These are phyloP conservation scores for Crocuta crocuta DNA, from an alignment of 2,113 vertebrate genomes.

Conservation along the genomic window DNA sequence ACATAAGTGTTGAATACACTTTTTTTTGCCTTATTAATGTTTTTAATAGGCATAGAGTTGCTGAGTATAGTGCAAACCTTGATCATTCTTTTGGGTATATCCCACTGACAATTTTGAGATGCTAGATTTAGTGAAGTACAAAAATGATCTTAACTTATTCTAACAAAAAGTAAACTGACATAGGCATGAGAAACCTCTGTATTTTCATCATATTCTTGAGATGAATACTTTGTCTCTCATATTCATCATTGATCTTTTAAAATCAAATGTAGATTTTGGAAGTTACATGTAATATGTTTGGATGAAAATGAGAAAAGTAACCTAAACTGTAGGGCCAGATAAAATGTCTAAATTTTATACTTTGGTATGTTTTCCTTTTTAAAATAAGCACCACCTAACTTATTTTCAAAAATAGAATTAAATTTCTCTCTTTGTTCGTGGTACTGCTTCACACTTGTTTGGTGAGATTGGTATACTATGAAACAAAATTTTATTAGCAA, in stretches of 20 bases:
- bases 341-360: background rate
- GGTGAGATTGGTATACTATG: background rate
- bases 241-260: background rate
- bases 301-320: background rate
- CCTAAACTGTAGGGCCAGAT: background rate
- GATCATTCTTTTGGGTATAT: background rate
- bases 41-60: background rate
- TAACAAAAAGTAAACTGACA: background rate
- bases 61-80: background rate
- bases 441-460: background rate
- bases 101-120: background rate
- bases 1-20: background rate
- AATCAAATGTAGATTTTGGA: background rate
- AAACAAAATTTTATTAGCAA: slow-evolving; percentile 30
- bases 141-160: background rate
- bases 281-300: background rate
- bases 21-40: background rate
- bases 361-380: slow-evolving; percentile 24
- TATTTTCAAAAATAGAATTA: slow-evolving; percentile 16
- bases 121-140: background rate
- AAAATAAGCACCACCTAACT: slow-evolving; percentile 30
- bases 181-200: background rate
- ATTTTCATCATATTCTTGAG: slow-evolving; percentile 21
- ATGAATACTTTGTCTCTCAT: background rate
- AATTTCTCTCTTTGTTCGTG: slow-evolving; percentile 36